phyloP scores from a whole-genome alignment of 2,888 invertebrate genomes.

The Machimus rusticus region DNA sequence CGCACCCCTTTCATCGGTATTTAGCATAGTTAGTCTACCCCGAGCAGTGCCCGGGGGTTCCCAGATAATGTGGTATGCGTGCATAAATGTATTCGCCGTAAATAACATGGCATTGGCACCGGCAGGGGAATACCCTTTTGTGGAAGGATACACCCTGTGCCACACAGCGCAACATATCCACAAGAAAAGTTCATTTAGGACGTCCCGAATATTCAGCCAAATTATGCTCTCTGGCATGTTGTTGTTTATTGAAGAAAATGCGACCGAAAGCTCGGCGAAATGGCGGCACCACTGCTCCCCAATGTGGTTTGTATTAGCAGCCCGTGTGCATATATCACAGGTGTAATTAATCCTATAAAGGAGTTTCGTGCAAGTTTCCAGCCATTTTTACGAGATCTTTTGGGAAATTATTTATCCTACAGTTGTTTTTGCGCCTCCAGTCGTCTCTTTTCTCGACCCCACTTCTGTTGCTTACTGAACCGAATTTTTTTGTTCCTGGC shows the following conservation, averaged over 20 bases:
- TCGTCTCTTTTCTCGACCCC: not conserved
- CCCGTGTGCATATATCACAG: constrained; percentile 41
- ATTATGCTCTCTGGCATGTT: not conserved
- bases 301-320: constrained; percentile 3
- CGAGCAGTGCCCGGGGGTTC: not conserved
- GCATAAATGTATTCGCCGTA: constrained; percentile 8
- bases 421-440: not conserved
- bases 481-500: not conserved
- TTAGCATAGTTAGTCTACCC: constrained; percentile 2
- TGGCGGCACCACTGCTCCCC: not conserved
- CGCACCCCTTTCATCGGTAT: not conserved
- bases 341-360: constrained; percentile 47
- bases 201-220: constrained; percentile 15
- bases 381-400: constrained; percentile 24
- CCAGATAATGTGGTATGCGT: constrained; percentile 28
- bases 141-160: not conserved
- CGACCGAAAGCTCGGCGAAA: constrained; percentile 10
- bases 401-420: constrained; percentile 27
- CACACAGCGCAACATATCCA: not conserved
- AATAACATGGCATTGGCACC: constrained; percentile 2
- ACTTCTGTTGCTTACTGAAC: not conserved
- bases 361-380: constrained; percentile 22
- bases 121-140: not conserved
- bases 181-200: constrained; percentile 25
- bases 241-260: constrained; percentile 44